Base-by-base conservation (phyloP, 2,113 vertebrate species). In the Petroica traversi region DNA sequence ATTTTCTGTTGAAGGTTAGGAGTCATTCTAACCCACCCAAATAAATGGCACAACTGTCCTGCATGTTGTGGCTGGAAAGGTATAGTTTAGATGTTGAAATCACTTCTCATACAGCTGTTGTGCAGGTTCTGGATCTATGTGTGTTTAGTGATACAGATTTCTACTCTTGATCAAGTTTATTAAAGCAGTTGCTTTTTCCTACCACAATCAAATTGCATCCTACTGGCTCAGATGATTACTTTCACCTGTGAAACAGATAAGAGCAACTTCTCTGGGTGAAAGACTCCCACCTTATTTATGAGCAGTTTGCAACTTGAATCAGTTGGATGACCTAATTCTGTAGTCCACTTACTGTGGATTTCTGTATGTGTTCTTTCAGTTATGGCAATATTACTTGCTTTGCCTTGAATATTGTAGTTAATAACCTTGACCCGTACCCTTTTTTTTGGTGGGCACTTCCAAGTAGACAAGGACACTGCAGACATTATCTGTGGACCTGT, bases 271-370 rank as follows among this genome's bases (percentile, higher is more conserved):
- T 49, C 57, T 75, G 48, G 33, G 34, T 94, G 75, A 58, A 74
- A 92, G 79, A 36, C 19, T 73, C 38, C 97, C 51, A 8, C 19
- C 46, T 28, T 17, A 3, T 62, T 85, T 85, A 97, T 85, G 59
- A 66, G 43, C 61, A 85, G 61, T 48, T 85, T 58, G 17, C 43
- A 75, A 14, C 71, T 78, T 85, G 75, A 77, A 67, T 62, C 34
- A 28, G 17, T 28, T 40, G 45, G 40, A 57, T 90, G 66, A 54
- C 55, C 61, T 63, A n/a, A 41, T 83, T 82, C 54, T 46, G 20
- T 33, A 34, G 23, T 36, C 75, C 46, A 18, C 26, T 55, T 24
- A 2, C 87, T 46, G 45, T 54, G 58, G 46, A 48, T 75, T 75
- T 85, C 38, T 49, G 12, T 52, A 5, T 52, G 19, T 49, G 63